These are phyloP conservation scores for Thrips palmi DNA, from an alignment of 1,140 invertebrate genomes.

Conservation along the genomic window DNA sequence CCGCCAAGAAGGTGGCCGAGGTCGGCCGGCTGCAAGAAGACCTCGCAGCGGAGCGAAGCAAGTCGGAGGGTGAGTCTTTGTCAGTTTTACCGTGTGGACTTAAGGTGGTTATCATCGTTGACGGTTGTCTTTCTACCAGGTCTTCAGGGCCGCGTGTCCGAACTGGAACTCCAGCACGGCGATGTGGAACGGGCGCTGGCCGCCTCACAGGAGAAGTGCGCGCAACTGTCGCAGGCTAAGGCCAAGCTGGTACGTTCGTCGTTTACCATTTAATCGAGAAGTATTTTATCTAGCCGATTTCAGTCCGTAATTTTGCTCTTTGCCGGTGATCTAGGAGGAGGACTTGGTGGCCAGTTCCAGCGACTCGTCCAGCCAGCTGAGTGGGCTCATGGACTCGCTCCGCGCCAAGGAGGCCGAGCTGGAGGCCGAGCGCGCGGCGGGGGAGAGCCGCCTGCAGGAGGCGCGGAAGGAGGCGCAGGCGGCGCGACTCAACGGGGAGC, in stretches of 20 bases:
- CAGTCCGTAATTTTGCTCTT: conserved; percentile 11
- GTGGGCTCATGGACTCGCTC: conserved; percentile 28
- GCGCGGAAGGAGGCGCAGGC: conserved; percentile 10
- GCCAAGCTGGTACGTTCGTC: conserved; percentile 23
- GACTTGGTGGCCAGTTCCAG: conserved; percentile 22
- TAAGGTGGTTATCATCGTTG: too few relatives aligned
- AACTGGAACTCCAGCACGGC: too few relatives aligned
- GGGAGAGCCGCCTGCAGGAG: conserved; percentile 41
- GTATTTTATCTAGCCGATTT: conserved; percentile 3
- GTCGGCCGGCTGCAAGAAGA: too few relatives aligned
- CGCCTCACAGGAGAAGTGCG: conserved; percentile 23
- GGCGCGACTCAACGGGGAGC: not conserved
- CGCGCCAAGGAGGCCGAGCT: conserved; percentile 21
- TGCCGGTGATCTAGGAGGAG: conserved; percentile 25
- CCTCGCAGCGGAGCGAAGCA: too few relatives aligned
- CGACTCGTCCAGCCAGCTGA: conserved; percentile 28
- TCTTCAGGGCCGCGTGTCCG: too few relatives aligned
- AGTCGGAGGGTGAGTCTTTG: too few relatives aligned
- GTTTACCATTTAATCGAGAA: conserved; percentile 6
- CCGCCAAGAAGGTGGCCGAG: too few relatives aligned
- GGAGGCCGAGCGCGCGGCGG: conserved; percentile 28
- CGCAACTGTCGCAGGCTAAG: conserved; percentile 22
- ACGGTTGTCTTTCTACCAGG: too few relatives aligned
- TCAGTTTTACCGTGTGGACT: too few relatives aligned
- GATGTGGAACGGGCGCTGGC: conserved; percentile 23